Evolutionary conservation across 2,113 vertebrate species (phyloP), one percentile per base, ranked within the genome.

Genomic region (Aegithalos caudatus): DNA sequence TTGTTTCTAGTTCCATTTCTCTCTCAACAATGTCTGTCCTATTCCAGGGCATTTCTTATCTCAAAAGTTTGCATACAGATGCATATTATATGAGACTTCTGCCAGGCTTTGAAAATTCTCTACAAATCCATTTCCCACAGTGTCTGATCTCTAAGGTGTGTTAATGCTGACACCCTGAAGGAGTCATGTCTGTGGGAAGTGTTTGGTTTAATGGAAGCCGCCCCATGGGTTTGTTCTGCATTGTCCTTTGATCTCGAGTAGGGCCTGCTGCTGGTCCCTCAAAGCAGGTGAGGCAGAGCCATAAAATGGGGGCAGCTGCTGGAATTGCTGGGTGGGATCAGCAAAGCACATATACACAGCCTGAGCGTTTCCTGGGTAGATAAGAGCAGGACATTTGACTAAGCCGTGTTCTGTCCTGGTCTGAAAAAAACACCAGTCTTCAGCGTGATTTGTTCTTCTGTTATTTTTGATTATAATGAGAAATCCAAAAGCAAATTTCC

Each of bases 291-390:
- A 76, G 16, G 45, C 42, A 37, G 44, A 91, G 31, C 28, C 45
- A 37, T 67, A 51, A 81, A 47, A 56, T 6, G 61, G 67, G 67
- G 51, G 69, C n/a, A 62, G 38, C 37, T 40, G 47, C 3, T 8
- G 8, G 42, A 84, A 47, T 38, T 61, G 37, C 58, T 38, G 18
- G 10, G 19, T 66, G 54, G n/a, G 86, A 66, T 62, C 2, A 1
- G n/a, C 79, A 70, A 31, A 88, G 24, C 10, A 25, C 14, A 8
- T 0, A 0, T 66, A 13, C 6, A 1, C 38, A 44, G 29, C 19
- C 33, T 40, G 29, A 35, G 10, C 7, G 1, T 78, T 92, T 86
- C 60, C n/a, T 78, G 31, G 14, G 31, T 78, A 61, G 29, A 20
- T 77, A 57, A 50, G 27, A 54, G 35, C 23, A 50, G 61, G 27